These are phyloP conservation scores for Eugnorisma glareosa DNA, from an alignment of 2,888 invertebrate species.

Conservation along the genomic window DNA sequence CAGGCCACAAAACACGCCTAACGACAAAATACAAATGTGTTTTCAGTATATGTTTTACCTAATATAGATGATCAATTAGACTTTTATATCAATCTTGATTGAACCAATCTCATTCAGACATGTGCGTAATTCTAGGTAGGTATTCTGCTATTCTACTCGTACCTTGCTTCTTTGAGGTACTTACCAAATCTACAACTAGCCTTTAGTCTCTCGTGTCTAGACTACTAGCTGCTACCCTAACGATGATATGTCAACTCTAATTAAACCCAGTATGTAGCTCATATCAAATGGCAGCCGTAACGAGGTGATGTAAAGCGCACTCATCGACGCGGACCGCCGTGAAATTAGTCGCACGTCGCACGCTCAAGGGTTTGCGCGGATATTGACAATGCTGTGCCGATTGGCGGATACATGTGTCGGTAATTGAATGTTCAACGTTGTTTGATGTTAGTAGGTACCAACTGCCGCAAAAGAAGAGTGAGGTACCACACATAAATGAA, in stretches of 20 bases:
- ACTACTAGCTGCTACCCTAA: conserved; percentile 6
- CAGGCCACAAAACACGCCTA: neutral
- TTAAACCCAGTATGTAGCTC: conserved; percentile 58
- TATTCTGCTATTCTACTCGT: too few species aligned
- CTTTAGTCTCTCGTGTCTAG: conserved; percentile 5
- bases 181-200: neutral
- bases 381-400: conserved; percentile 45
- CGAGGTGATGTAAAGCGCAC: conserved; percentile 73
- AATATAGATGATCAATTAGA: neutral
- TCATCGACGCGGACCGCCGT: conserved; percentile 72
- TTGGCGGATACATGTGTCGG: conserved; percentile 31
- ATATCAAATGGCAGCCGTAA: conserved; percentile 68
- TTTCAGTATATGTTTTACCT: neutral
- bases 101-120: neutral
- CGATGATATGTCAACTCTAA: conserved; percentile 47
- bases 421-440: conserved; percentile 22
- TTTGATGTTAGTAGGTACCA: conserved; percentile 17
- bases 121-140: neutral
- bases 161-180: neutral
- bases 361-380: conserved; percentile 47
- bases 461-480: neutral
- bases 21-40: neutral
- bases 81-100: neutral
- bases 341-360: conserved; percentile 75
- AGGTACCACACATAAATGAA: neutral